Percentiles rank a stretch among this genome's conserved stretches.
Evolutionary conservation across 2,113 vertebrate species (phyloP).

Genomic region (Elephantulus edwardii): DNA sequence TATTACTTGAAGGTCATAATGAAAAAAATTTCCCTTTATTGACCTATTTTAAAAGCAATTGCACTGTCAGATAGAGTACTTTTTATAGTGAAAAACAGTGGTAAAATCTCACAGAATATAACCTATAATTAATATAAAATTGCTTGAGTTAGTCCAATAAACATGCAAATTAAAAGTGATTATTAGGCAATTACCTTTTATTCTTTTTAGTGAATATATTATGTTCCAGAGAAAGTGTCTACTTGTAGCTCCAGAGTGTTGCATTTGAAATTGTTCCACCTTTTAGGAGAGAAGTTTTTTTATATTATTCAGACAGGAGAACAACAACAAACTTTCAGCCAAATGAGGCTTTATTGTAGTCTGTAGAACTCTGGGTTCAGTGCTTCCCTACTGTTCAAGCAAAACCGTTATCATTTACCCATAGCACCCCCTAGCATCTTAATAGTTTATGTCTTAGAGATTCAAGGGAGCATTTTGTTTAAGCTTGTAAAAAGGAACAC

Average conservation of each 20-base stretch:
- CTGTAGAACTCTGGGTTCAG: not conserved
- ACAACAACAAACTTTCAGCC: not conserved
- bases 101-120: slow-evolving; percentile 27
- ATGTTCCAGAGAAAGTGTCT: slow-evolving; percentile 30
- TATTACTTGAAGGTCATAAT: not conserved
- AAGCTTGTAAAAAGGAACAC: not conserved
- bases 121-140: slow-evolving; percentile 48
- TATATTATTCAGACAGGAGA: not conserved
- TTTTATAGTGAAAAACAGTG: not conserved
- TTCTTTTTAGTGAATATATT: slow-evolving; percentile 28
- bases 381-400: not conserved
- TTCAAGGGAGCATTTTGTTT: not conserved
- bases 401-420: slow-evolving; percentile 15
- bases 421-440: slow-evolving; percentile 46
- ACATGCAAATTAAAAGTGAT: slow-evolving; percentile 35
- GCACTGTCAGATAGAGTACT: not conserved
- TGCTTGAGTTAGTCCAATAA: slow-evolving; percentile 40
- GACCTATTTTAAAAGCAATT: slow-evolving; percentile 34
- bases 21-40: slow-evolving; percentile 33
- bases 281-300: slow-evolving; percentile 1
- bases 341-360: not conserved
- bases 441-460: slow-evolving; percentile 5
- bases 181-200: slow-evolving; percentile 5
- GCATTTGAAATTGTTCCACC: not conserved
- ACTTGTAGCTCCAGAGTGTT: not conserved